Evolutionary conservation across 2,113 vertebrate genomes (phyloP).

Genomic region (Picathartes gymnocephalus): DNA sequence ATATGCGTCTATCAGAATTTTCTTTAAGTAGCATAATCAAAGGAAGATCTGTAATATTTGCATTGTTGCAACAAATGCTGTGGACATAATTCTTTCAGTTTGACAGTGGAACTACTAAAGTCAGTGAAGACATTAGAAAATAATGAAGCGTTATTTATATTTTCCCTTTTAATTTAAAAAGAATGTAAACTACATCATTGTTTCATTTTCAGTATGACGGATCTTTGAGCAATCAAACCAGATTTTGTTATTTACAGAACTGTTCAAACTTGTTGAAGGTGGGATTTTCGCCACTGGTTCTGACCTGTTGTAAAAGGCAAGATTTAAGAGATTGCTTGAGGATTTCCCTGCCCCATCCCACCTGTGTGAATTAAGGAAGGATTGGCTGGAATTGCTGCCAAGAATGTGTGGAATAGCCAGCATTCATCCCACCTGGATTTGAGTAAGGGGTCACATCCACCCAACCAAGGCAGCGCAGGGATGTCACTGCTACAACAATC

Average conservation of each 20-base stretch:
- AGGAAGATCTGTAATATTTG: neutral
- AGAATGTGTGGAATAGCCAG: constrained; percentile 36
- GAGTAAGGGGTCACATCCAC: neutral
- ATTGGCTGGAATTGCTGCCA: constrained; percentile 44
- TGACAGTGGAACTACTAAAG: neutral
- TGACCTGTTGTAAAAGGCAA: neutral
- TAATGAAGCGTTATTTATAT: neutral
- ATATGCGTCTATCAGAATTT: neutral
- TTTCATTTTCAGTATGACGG: neutral
- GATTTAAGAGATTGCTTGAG: neutral
- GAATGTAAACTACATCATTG: neutral
- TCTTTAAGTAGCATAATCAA: constrained; percentile 2
- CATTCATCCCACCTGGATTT: constrained; percentile 19
- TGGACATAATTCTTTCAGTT: neutral
- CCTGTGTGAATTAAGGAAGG: neutral
- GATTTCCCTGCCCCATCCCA: neutral
- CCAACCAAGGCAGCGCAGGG: constrained; percentile 11
- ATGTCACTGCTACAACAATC: neutral
- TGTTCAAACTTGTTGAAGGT: neutral
- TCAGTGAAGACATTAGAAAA: neutral
- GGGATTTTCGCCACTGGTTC: neutral
- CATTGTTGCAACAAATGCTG: neutral
- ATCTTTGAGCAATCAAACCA: neutral
- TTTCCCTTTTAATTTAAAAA: neutral
- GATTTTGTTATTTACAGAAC: neutral